Evolutionary conservation across 2,797 vertebrate genomes (phyloP).

Genomic region (Psittacula derbiana): DNA sequence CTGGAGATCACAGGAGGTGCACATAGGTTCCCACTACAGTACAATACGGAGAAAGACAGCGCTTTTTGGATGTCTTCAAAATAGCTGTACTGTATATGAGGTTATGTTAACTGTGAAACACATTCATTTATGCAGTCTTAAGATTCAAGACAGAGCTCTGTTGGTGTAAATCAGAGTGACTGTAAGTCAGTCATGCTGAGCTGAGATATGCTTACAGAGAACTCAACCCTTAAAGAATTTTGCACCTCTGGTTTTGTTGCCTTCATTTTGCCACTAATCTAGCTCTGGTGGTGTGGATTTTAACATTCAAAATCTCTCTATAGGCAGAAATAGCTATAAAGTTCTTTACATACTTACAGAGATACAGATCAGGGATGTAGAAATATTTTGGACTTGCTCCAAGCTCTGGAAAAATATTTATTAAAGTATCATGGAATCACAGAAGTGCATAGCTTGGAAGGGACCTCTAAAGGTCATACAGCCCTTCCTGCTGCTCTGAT

Average conservation of each 20-base stretch:
- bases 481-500: background rate
- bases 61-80: background rate
- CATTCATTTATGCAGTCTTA: conserved; percentile 48
- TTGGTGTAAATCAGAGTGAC: conserved; percentile 1
- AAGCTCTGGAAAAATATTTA: conserved; percentile 26
- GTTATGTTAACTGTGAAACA: conserved; percentile 30
- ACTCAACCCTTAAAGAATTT: background rate
- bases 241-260: background rate
- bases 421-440: background rate
- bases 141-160: background rate
- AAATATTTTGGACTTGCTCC: conserved; percentile 2
- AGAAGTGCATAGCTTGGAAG: background rate
- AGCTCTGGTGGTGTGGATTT: background rate
- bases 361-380: background rate
- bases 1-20: background rate
- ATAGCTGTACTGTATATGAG: background rate
- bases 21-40: background rate
- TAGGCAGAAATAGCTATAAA: background rate
- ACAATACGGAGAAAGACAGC: background rate
- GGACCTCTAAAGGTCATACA: background rate
- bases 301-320: background rate
- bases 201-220: background rate
- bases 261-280: conserved; percentile 1
- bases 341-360: background rate
- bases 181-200: background rate